phyloP scores from a whole-genome alignment of 64 coral and sea anemone species.

The Montipora efflorescens region DNA sequence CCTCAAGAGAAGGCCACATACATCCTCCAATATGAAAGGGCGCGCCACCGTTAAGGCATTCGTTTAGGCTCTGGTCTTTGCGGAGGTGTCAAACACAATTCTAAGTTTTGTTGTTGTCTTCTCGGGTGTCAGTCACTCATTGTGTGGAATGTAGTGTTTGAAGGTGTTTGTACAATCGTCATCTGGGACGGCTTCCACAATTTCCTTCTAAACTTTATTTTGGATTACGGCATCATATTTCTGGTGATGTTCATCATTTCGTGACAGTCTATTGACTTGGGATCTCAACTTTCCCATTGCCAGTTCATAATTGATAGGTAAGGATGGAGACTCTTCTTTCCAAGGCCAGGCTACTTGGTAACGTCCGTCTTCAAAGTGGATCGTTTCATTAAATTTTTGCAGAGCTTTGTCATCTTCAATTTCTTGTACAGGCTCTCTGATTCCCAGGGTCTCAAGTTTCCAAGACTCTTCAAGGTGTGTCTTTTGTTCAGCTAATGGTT shows the following conservation, averaged over 20 bases:
- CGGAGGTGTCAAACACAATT: constrained; percentile 49
- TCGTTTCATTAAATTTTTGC: constrained; percentile 15
- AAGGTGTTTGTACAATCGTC: neutral
- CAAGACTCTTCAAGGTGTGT: constrained; percentile 10
- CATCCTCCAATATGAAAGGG: constrained; percentile 21
- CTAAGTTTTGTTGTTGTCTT: constrained; percentile 42
- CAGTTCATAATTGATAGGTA: constrained; percentile 39
- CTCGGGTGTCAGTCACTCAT: constrained; percentile 4
- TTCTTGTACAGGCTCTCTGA: constrained; percentile 3
- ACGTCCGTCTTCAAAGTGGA: neutral
- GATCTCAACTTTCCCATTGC: constrained; percentile 11
- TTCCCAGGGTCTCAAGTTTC: constrained; percentile 9
- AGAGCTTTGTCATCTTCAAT: constrained; percentile 22
- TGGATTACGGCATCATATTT: constrained; percentile 43
- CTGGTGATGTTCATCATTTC: neutral
- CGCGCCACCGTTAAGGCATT: neutral
- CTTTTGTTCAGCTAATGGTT: neutral
- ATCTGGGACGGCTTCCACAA: constrained; percentile 22
- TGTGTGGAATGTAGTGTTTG: constrained; percentile 68
- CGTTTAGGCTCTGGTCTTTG: constrained; percentile 6
- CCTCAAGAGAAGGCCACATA: constrained; percentile 18
- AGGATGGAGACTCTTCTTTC: constrained; percentile 15
- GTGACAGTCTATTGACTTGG: neutral
- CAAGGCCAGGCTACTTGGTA: constrained; percentile 45
- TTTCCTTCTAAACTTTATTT: constrained; percentile 47